A percentile compares a stretch with the other conserved stretches of the same genome.
Conservation (phyloP, 35 echinoderm and acorn worm species). For the Apostichopus japonicus region DNA sequence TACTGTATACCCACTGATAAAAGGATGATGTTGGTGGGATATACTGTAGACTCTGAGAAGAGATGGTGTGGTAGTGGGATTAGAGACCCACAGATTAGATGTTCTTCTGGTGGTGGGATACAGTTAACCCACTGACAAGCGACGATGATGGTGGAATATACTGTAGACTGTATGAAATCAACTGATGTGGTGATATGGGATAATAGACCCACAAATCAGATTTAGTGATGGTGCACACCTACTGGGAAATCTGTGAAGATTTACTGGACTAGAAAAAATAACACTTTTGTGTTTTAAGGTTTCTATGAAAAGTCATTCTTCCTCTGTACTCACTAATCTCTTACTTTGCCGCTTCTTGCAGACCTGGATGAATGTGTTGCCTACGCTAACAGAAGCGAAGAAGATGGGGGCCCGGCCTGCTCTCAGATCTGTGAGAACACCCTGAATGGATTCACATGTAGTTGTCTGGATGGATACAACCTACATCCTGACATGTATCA, state of each 20-base stretch:
- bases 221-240: too few relatives aligned
- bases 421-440: constrained; percentile 81
- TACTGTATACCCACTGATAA: not conserved
- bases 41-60: too few relatives aligned
- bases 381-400: constrained; percentile 38
- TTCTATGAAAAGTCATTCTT: not conserved
- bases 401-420: constrained; percentile 63
- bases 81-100: too few relatives aligned
- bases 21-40: not conserved
- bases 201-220: too few relatives aligned
- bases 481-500: constrained; percentile 62
- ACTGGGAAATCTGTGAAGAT: too few relatives aligned
- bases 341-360: not conserved
- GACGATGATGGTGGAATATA: too few relatives aligned
- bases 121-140: too few relatives aligned
- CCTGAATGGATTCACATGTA: constrained; percentile 63
- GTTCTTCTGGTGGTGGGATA: too few relatives aligned
- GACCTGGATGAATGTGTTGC: constrained; percentile 88
- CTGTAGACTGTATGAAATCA: too few relatives aligned
- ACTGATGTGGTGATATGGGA: too few relatives aligned
- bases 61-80: too few relatives aligned
- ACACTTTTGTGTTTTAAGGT: not conserved
- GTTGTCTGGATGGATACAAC: constrained; percentile 70
- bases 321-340: not conserved
- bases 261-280: not conserved